Evolutionary conservation across 1,140 invertebrate species (phyloP), one percentile per base, ranked within the genome.

Genomic region (Eufriesea mexicana): DNA sequence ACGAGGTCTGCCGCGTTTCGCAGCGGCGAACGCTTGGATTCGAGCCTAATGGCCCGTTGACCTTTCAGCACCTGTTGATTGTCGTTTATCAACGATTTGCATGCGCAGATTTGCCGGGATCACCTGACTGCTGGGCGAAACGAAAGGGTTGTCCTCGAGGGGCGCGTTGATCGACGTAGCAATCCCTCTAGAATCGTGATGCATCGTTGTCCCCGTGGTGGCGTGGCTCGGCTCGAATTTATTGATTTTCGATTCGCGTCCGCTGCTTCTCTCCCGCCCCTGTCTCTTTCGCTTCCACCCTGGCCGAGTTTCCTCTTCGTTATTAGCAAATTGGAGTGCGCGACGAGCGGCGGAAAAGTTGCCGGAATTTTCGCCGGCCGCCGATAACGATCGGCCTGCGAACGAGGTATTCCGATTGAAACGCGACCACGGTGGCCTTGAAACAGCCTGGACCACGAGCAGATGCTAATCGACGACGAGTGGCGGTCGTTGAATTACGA

Each of bases 11-110:
- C 8, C 51, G 35, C 47, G 62, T 64, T 61, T 74, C 74, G 73
- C 61, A 73, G 28, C 49, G 54, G 68, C 66, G 80, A 75, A 79
- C 61, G 83, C 49, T 82, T 89, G 86, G 86, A 87, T 89, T 77
- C 66, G 79, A 89, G 84, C 84, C 87, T 89, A 89, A 89, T 88
- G 62, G 86, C 84, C 71, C 84, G 79, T 82, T 89, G 87, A 88
- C 87, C 87, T 86, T 88, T 89, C 67, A 54, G 84, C 86, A 89
- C 87, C 87, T 89, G 87, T 89, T 89, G 87, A 89, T 88, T 88
- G 87, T 88, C 87, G 87, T 85, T 89, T 87, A 88, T 88, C 87
- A 88, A 88, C 74, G 86, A 89, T 89, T 89, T 89, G 86, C 84
- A 89, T 88, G 76, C 76, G 62, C 83, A 81, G 86, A 89, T 89